Conservation (phyloP, 2,888 invertebrate species). For the Leptinotarsa tumamoca region DNA sequence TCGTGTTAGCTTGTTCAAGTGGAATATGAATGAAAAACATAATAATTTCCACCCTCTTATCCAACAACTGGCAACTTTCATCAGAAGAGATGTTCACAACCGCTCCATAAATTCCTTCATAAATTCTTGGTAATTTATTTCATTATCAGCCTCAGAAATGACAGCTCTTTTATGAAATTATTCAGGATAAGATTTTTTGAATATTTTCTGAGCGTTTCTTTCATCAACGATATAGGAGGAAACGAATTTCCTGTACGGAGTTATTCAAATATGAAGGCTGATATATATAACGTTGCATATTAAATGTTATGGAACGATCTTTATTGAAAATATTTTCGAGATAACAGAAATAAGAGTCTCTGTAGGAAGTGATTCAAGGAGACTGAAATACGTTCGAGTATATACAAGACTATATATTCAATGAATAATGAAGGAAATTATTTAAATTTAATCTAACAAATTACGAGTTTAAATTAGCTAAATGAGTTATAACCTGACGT, state of each 20-base stretch:
- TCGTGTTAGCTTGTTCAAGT: not conserved
- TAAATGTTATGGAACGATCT: not conserved
- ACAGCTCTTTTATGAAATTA: constrained; percentile 1
- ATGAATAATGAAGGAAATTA: no score
- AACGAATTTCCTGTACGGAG: not conserved
- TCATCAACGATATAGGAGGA: constrained; percentile 1
- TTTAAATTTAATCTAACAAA: no score
- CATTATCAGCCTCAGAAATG: not conserved
- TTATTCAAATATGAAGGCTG: not conserved
- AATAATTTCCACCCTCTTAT: constrained; percentile 4
- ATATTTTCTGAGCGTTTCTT: not conserved
- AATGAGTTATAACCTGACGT: no score
- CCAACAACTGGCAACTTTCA: constrained; percentile 4
- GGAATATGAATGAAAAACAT: not conserved
- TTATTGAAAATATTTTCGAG: not conserved
- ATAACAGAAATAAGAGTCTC: not conserved
- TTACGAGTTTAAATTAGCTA: no score
- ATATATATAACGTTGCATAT: not conserved
- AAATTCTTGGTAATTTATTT: constrained; percentile 16
- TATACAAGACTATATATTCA: no score
- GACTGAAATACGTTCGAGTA: not conserved
- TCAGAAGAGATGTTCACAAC: constrained; percentile 1
- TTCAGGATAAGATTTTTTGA: not conserved
- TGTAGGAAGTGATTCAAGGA: not conserved
- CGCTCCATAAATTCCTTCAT: constrained; percentile 10